Conservation (phyloP, 2,113 vertebrate genomes). For the Sorex araneus region DNA sequence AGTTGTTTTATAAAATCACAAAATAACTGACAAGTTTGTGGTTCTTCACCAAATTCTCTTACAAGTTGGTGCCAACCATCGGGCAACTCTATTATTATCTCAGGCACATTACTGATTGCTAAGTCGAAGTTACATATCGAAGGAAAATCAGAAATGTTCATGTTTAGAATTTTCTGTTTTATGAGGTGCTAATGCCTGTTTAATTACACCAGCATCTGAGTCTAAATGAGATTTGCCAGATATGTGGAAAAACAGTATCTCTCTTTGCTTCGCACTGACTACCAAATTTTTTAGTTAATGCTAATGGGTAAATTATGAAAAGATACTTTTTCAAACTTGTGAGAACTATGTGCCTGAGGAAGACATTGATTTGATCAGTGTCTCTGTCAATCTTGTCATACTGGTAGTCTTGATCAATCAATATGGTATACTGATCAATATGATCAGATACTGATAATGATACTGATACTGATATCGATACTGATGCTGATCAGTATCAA, state of each 20-base stretch:
- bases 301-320: background rate
- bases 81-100: conserved; percentile 13
- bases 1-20: background rate
- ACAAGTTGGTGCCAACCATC: background rate
- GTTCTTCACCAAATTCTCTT: conserved; percentile 20
- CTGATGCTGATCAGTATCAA: too few species aligned
- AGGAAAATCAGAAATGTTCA: conserved; percentile 36
- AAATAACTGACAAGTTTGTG: conserved; percentile 23
- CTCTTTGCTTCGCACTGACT: background rate
- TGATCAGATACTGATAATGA: too few species aligned
- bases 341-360: conserved; percentile 16
- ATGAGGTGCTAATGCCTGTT: conserved; percentile 3
- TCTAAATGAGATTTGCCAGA: background rate
- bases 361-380: background rate
- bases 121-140: conserved; percentile 30
- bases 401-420: background rate
- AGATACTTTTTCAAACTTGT: conserved; percentile 32
- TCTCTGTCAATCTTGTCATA: background rate
- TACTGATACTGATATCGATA: too few species aligned
- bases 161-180: conserved; percentile 58
- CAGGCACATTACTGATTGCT: conserved; percentile 21
- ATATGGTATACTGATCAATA: background rate
- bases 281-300: conserved; percentile 3
- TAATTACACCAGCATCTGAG: background rate
- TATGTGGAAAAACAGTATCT: background rate